Evolutionary conservation across 2,797 vertebrate species (phyloP).

Genomic region (Merluccius polli): DNA sequence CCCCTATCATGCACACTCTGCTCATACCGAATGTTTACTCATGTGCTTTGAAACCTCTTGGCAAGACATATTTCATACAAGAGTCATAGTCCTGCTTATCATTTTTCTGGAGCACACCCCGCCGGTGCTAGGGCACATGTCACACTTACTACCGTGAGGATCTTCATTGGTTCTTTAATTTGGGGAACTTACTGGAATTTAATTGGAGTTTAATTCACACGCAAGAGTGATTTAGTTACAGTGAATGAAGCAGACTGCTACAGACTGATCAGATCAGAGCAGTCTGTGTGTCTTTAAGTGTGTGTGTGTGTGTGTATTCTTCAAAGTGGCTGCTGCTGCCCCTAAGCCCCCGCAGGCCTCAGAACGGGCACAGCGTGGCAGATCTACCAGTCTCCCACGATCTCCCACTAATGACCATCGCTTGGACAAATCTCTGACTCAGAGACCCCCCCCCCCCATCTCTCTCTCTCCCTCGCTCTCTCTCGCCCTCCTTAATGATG

Average conservation of each 20-base stretch:
- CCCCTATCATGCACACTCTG: slow-evolving; percentile 45
- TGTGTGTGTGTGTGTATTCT: slow-evolving; percentile 12
- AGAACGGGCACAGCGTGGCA: slow-evolving; percentile 27
- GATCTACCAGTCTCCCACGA: slow-evolving; percentile 41
- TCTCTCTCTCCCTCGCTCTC: neutral
- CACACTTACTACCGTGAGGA: slow-evolving; percentile 22
- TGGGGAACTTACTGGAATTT: slow-evolving; percentile 38
- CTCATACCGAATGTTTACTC: slow-evolving; percentile 36
- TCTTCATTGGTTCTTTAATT: slow-evolving; percentile 29
- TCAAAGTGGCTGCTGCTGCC: slow-evolving; percentile 20
- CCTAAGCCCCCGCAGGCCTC: slow-evolving; percentile 39
- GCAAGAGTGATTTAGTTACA: slow-evolving; percentile 38
- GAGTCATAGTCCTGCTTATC: slow-evolving; percentile 44
- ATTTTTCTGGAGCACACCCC: slow-evolving; percentile 26
- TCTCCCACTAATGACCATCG: slow-evolving; percentile 49
- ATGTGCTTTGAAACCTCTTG: slow-evolving; percentile 31
- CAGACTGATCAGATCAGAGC: slow-evolving; percentile 36
- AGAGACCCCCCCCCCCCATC: neutral
- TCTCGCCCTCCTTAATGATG: slow-evolving; percentile 43
- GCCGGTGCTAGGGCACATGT: slow-evolving; percentile 21
- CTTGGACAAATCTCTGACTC: slow-evolving; percentile 14
- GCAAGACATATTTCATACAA: slow-evolving; percentile 38
- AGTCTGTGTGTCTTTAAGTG: slow-evolving; percentile 23
- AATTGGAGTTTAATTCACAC: slow-evolving; percentile 50
- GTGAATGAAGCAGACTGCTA: slow-evolving; percentile 30